These are phyloP conservation scores for Epistrophella euchroma DNA, from an alignment of 2,888 invertebrate genomes.

Conservation along the genomic window DNA sequence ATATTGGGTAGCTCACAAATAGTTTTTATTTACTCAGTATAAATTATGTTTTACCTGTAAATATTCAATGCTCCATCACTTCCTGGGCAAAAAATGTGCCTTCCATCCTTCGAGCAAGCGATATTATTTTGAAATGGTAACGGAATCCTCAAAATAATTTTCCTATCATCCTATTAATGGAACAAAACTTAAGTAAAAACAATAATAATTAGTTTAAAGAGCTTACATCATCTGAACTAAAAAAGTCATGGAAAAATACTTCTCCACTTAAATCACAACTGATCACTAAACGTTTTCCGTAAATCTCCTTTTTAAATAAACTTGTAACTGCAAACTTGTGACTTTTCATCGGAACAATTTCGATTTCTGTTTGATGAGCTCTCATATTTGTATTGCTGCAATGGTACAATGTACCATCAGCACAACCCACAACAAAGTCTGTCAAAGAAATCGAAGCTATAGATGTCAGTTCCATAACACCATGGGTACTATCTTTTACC, in stretches of 20 bases:
- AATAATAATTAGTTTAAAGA: not conserved
- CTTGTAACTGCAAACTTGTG: conserved; percentile 82
- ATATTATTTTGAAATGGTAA: conserved; percentile 82
- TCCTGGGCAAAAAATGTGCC: conserved; percentile 81
- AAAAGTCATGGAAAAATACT: conserved; percentile 81
- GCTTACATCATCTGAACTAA: conserved; percentile 79
- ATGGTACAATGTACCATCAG: conserved; percentile 81
- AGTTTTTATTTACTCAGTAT: too few species aligned
- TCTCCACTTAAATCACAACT: conserved; percentile 83
- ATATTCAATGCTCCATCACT: conserved; percentile 81
- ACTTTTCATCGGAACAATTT: conserved; percentile 78
- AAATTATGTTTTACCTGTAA: conserved; percentile 77
- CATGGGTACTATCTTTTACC: conserved; percentile 18
- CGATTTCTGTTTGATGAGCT: conserved; percentile 77
- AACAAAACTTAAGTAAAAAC: not conserved
- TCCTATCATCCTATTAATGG: conserved; percentile 78
- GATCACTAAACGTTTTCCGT: conserved; percentile 79
- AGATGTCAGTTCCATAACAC: conserved; percentile 78
- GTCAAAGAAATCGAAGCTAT: conserved; percentile 78
- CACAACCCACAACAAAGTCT: conserved; percentile 81
- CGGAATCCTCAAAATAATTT: conserved; percentile 81
- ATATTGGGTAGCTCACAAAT: too few species aligned
- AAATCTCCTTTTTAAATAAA: conserved; percentile 78
- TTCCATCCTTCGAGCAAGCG: conserved; percentile 80
- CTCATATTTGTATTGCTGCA: conserved; percentile 78